Conservation (phyloP, 1,140 invertebrate genomes). For the Drosophila punjabiensis region DNA sequence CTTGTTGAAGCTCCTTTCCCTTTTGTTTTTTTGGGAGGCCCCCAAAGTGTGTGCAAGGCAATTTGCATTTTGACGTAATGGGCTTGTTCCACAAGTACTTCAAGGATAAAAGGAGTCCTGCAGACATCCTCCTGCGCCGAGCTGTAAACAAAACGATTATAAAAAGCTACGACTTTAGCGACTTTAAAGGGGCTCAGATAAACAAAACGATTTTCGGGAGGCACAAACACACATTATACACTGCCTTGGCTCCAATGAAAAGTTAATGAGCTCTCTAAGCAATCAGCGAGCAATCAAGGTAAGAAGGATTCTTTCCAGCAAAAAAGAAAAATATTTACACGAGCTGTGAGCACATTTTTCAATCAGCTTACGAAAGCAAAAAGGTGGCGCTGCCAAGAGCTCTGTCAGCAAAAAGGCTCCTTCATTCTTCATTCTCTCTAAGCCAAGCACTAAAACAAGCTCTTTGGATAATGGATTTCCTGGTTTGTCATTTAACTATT, state of each 20-base stretch:
- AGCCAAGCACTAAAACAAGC: conserved; percentile 14
- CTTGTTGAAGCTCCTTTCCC: conserved; percentile 15
- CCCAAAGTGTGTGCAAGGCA: conserved; percentile 49
- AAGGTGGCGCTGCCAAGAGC: conserved; percentile 6
- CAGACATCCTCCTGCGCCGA: conserved; percentile 12
- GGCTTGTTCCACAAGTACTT: conserved; percentile 47
- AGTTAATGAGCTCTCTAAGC: conserved; percentile 46
- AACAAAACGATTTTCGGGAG: conserved; percentile 36
- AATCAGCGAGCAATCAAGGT: conserved; percentile 40
- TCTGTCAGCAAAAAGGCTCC: conserved; percentile 15
- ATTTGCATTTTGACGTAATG: conserved; percentile 64
- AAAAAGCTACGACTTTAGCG: background rate
- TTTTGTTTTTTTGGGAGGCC: conserved; percentile 17
- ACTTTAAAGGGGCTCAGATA: conserved; percentile 21
- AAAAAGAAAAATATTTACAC: conserved; percentile 48
- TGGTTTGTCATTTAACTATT: conserved; percentile 40
- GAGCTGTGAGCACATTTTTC: conserved; percentile 22
- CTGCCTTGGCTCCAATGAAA: conserved; percentile 41
- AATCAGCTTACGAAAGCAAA: conserved; percentile 26
- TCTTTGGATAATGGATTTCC: conserved; percentile 62
- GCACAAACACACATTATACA: conserved; percentile 8
- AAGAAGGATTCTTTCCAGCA: background rate
- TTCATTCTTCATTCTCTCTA: background rate
- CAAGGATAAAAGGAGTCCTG: conserved; percentile 14
- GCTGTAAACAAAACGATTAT: conserved; percentile 50